Evolutionary conservation across 2,888 invertebrate species (phyloP).

Genomic region (Masnerella sp.): DNA sequence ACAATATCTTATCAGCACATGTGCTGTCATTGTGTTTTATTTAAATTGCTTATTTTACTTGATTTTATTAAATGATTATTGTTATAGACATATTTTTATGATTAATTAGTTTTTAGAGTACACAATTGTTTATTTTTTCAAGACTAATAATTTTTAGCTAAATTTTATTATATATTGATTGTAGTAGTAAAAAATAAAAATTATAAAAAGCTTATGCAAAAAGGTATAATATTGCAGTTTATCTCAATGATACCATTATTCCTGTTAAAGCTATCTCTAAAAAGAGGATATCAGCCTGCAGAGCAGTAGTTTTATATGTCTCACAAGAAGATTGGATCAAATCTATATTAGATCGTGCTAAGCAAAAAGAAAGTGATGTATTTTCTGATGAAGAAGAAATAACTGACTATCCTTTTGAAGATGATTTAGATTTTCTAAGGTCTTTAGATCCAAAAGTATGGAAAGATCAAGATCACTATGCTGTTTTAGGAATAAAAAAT

Average conservation of each 20-base stretch:
- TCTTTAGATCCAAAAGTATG: constrained; percentile 97
- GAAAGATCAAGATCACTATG: constrained; percentile 99
- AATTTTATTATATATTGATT: too few relatives aligned
- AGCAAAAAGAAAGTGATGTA: constrained; percentile 35
- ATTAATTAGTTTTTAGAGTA: too few relatives aligned
- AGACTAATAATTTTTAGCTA: too few relatives aligned
- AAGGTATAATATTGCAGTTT: too few relatives aligned
- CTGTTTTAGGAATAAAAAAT: constrained; percentile 92
- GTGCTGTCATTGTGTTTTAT: too few relatives aligned
- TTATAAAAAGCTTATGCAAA: neutral
- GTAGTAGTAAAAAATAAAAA: neutral
- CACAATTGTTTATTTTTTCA: too few relatives aligned
- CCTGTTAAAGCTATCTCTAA: too few relatives aligned
- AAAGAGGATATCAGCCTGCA: too few relatives aligned
- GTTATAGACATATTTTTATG: too few relatives aligned
- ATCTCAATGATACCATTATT: neutral
- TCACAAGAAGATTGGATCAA: constrained; percentile 73
- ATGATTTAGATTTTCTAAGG: constrained; percentile 89
- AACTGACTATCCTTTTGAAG: constrained; percentile 80
- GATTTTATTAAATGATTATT: too few relatives aligned
- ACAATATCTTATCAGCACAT: too few relatives aligned
- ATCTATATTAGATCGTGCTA: constrained; percentile 68
- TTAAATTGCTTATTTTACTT: too few relatives aligned
- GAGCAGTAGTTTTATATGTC: constrained; percentile 71
- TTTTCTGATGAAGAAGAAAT: constrained; percentile 73